A percentile compares a stretch with the other conserved stretches of the same genome.
phyloP scores from a whole-genome alignment of 92 coral and sea anemone species.

The Epizoanthus rinbou region DNA sequence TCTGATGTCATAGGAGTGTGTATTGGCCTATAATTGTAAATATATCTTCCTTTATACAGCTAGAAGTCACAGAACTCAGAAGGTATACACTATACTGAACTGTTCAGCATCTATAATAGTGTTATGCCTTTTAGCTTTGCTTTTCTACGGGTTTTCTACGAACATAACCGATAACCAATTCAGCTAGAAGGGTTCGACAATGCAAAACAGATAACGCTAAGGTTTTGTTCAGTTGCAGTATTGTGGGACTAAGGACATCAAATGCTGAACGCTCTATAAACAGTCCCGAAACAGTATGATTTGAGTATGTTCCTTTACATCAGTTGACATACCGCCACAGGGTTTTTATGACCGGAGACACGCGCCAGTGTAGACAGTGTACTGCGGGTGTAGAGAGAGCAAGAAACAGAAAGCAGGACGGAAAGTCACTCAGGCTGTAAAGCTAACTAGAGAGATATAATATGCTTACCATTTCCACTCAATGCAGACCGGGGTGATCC shows the following conservation, averaged over 20 bases:
- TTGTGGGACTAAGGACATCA: too few species aligned
- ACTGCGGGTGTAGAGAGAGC: neutral
- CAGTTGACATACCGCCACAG: too few species aligned
- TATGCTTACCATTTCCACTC: slow-evolving; percentile 2
- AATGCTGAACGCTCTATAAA: neutral
- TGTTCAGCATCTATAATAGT: neutral
- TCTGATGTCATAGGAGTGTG: neutral
- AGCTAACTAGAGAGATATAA: neutral
- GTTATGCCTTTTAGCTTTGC: neutral
- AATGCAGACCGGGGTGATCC: neutral
- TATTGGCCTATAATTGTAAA: neutral
- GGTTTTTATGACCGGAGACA: neutral
- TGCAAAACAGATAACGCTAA: neutral
- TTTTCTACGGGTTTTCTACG: neutral
- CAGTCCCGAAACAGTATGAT: neutral
- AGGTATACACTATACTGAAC: neutral
- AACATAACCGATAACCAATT: too few species aligned
- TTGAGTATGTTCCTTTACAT: too few species aligned
- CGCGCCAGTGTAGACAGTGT: neutral
- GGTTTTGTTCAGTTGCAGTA: neutral
- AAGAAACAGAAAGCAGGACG: slow-evolving; percentile 2
- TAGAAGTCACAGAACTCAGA: neutral
- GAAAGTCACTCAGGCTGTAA: neutral
- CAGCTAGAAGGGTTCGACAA: slow-evolving; percentile 4
- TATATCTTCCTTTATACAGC: neutral